These are phyloP conservation scores for Cyanistes caeruleus DNA, from an alignment of 2,113 vertebrate species.

Conservation along the genomic window DNA sequence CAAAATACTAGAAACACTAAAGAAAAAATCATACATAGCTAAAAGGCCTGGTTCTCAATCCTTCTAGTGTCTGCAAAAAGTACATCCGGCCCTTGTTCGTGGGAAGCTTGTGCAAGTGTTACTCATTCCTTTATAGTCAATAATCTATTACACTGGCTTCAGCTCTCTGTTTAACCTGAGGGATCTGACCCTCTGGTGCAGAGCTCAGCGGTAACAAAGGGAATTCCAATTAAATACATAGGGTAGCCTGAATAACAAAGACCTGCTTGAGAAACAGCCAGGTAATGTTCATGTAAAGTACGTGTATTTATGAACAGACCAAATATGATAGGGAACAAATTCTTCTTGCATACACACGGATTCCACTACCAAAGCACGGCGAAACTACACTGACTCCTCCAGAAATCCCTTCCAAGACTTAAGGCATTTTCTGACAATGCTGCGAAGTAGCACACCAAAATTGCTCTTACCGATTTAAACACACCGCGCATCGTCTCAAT, in stretches of 20 bases:
- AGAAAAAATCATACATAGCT: background rate
- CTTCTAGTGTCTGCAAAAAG: background rate
- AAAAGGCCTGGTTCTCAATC: background rate
- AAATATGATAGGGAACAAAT: accelerated
- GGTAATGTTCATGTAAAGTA: background rate
- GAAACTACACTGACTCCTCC: background rate
- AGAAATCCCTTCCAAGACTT: background rate
- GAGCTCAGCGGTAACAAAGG: constrained; percentile 17
- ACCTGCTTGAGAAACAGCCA: background rate
- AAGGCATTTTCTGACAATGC: constrained; percentile 41
- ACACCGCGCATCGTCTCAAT: background rate
- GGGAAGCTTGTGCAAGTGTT: background rate
- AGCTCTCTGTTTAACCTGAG: background rate
- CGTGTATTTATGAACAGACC: accelerated
- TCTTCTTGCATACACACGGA: background rate
- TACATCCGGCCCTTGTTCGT: background rate
- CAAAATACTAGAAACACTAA: background rate
- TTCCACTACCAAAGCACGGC: background rate
- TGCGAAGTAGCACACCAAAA: background rate
- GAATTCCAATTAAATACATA: background rate
- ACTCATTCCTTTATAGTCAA: background rate
- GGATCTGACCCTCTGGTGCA: background rate
- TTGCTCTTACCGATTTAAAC: background rate
- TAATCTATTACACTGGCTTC: background rate
- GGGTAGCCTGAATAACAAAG: background rate